Evolutionary conservation across 2,113 vertebrate genomes (phyloP), one percentile per base, ranked within the genome.

Genomic region (Jaculus jaculus): DNA sequence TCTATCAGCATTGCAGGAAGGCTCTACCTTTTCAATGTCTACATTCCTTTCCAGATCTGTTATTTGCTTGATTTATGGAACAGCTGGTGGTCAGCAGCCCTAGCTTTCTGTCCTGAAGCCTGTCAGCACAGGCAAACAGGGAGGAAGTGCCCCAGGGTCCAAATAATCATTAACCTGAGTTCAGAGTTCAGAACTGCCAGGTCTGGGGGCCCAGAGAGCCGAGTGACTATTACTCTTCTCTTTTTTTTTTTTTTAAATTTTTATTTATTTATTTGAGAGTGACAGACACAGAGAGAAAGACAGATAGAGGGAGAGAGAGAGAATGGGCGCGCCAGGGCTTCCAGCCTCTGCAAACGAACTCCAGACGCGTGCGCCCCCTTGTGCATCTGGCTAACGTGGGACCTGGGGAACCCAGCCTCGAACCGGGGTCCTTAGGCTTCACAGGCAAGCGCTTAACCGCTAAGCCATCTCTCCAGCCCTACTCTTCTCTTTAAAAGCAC

Each of bases 201-300:
- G 66, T 90, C 10, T 93, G 78, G 84, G 90, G 26, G 87, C 83
- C 83, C 51, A 79, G 87, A 93, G 94, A 47, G 87, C 54, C 86
- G 51, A 69, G 72, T 54, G 47, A 68, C 87, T 90, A 85, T 24
- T 77, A 65, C 84, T 89, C 92, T 85, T 63, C 90, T 54, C 69
- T 81, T 23, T 87, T n/a, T n/a, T n/a, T n/a, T n/a, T n/a, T n/a
- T n/a, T n/a, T n/a, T n/a, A n/a, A n/a, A n/a, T n/a, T n/a, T n/a
- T n/a, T n/a, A n/a, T n/a, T n/a, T n/a, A n/a, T n/a, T n/a, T n/a
- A n/a, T n/a, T n/a, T n/a, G n/a, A n/a, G n/a, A n/a, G n/a, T n/a
- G n/a, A n/a, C n/a, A n/a, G n/a, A n/a, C n/a, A n/a, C n/a, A n/a
- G n/a, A n/a, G n/a, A n/a, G n/a, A n/a, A n/a, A n/a, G n/a, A n/a